Conservation (phyloP, 1,140 invertebrate species). For the Nebria ingens region DNA sequence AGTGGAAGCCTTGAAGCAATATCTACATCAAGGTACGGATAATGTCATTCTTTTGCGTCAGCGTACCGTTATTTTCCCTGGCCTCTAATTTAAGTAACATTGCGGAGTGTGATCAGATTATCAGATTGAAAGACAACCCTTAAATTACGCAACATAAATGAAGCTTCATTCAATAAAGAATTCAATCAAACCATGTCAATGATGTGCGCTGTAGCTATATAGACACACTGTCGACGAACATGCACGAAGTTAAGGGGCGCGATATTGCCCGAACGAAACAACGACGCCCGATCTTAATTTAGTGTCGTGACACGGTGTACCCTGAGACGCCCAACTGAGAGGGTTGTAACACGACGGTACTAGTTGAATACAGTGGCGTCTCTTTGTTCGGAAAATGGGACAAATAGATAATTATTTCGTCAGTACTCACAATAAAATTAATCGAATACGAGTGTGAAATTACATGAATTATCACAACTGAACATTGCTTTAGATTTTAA, state of each 20-base stretch:
- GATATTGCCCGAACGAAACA: not conserved
- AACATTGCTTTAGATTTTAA: too few relatives aligned
- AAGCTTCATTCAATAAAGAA: conserved; percentile 8
- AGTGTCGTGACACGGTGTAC: conserved; percentile 2
- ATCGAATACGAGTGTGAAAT: too few relatives aligned
- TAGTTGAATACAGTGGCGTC: conserved; percentile 1
- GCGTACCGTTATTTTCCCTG: not conserved
- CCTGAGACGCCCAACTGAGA: not conserved
- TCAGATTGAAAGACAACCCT: conserved; percentile 6
- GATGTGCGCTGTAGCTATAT: not conserved
- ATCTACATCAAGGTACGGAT: not conserved
- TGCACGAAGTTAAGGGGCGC: not conserved
- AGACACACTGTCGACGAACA: too few relatives aligned
- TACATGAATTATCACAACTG: too few relatives aligned
- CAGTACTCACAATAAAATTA: too few relatives aligned
- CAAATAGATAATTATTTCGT: too few relatives aligned
- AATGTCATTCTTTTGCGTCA: not conserved
- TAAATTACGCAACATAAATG: conserved; percentile 9
- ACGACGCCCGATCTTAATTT: conserved; percentile 7
- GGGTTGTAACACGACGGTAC: not conserved
- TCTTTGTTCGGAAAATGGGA: too few relatives aligned
- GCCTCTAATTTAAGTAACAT: conserved; percentile 5
- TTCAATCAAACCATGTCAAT: conserved; percentile 5
- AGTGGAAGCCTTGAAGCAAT: not conserved
- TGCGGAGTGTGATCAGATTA: conserved; percentile 6